These are phyloP conservation scores for Prunella himalayana DNA, from an alignment of 2,113 vertebrate genomes.

Conservation along the genomic window DNA sequence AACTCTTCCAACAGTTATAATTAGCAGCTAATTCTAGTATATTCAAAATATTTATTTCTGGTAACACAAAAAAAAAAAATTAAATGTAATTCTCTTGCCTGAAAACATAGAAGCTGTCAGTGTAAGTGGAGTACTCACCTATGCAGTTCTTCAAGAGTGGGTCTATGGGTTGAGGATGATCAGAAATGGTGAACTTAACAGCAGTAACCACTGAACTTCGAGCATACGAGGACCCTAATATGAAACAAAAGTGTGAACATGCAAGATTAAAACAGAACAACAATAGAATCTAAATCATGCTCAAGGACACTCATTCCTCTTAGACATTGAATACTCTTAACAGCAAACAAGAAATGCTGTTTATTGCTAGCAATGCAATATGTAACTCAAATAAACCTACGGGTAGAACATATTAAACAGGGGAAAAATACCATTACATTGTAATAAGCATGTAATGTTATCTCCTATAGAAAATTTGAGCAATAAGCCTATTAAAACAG, in stretches of 20 bases:
- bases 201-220: constrained; percentile 97
- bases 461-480: not conserved
- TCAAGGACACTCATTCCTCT: not conserved
- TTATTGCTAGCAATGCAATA: not conserved
- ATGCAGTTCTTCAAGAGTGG: constrained; percentile 97
- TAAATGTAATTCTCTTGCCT: not conserved
- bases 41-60: not conserved
- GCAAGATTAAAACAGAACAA: not conserved
- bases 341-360: not conserved
- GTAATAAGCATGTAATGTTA: not conserved
- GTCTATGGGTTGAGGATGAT: constrained; percentile 96
- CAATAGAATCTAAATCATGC: not conserved
- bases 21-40: not conserved
- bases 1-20: not conserved
- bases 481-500: not conserved
- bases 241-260: not conserved
- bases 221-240: constrained; percentile 92
- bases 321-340: not conserved
- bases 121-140: constrained; percentile 71
- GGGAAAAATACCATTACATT: not conserved
- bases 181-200: constrained; percentile 98
- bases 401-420: not conserved
- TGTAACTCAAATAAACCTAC: not conserved
- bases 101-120: not conserved
- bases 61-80: not conserved